Conservation (phyloP, 2,888 invertebrate species). For the Agrotis segetum region DNA sequence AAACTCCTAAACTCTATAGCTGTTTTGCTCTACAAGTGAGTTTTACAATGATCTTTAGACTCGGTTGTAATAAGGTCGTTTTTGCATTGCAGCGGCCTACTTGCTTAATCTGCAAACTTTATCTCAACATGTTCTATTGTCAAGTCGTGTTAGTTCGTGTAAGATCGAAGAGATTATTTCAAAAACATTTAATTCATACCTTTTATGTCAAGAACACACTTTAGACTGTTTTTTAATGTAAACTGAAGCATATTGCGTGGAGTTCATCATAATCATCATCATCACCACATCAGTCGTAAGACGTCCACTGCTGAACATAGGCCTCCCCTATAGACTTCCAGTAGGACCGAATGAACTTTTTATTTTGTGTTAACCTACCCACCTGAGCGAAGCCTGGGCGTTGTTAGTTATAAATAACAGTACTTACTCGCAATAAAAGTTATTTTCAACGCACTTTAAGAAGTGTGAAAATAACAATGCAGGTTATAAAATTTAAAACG, state of each 20-base stretch:
- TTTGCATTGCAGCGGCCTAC: not conserved
- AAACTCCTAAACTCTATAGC: too few species aligned
- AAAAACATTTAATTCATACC: not conserved
- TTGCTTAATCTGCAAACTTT: not conserved
- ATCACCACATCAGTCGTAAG: too few species aligned
- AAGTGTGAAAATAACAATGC: constrained; percentile 10
- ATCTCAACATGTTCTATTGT: constrained; percentile 33
- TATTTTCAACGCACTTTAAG: constrained; percentile 9
- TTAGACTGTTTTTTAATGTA: not conserved
- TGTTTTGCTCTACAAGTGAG: too few species aligned
- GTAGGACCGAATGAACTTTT: too few species aligned
- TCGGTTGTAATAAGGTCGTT: not conserved
- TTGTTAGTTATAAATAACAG: not conserved
- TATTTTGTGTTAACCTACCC: too few species aligned
- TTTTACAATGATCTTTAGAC: too few species aligned
- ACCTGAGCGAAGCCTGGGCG: too few species aligned
- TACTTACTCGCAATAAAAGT: too few species aligned
- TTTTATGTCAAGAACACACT: constrained; percentile 21
- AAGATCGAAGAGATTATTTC: constrained; percentile 16
- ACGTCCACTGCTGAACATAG: too few species aligned
- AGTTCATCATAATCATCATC: too few species aligned
- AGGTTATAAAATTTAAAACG: not conserved
- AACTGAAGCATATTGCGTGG: too few species aligned
- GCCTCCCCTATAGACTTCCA: too few species aligned
- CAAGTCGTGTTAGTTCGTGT: not conserved